Percentiles rank a stretch among this genome's conserved stretches.
phyloP scores from a whole-genome alignment of 2,113 vertebrate species.

The Catharus fuscescens region DNA sequence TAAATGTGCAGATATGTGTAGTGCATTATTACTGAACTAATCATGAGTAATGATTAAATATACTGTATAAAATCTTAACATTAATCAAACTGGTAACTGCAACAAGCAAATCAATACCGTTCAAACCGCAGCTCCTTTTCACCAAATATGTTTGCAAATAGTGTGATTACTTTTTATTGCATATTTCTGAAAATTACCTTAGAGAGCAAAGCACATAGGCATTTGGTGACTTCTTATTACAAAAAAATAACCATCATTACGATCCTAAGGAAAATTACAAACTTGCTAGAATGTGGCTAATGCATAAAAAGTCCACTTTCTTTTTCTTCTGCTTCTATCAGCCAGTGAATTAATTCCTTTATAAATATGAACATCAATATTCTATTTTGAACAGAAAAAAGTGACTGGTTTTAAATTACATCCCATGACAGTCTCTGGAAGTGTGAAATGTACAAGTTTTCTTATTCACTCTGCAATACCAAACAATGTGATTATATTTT shows the following conservation, averaged over 20 bases:
- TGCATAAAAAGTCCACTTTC: constrained; percentile 1
- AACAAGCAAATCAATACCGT: constrained; percentile 69
- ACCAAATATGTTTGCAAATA: constrained; percentile 56
- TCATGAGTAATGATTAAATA: constrained; percentile 60
- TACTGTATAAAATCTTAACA: constrained; percentile 61
- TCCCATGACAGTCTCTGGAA: constrained; percentile 44
- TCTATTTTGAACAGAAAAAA: constrained; percentile 48
- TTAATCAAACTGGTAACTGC: constrained; percentile 71
- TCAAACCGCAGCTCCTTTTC: constrained; percentile 48
- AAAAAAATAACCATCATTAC: constrained; percentile 52
- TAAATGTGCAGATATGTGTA: not conserved
- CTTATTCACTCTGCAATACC: not conserved
- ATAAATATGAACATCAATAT: constrained; percentile 67
- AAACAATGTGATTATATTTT: constrained; percentile 33
- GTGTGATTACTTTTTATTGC: constrained; percentile 44
- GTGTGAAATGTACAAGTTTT: constrained; percentile 24
- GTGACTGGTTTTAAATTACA: constrained; percentile 47
- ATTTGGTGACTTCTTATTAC: constrained; percentile 29
- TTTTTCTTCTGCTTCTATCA: constrained; percentile 56
- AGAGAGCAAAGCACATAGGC: constrained; percentile 22
- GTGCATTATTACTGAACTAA: constrained; percentile 28
- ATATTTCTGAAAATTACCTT: constrained; percentile 60
- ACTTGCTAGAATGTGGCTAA: constrained; percentile 40
- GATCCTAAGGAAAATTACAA: constrained; percentile 42
- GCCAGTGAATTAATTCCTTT: constrained; percentile 68